A percentile compares a stretch with the other conserved stretches of the same genome.
phyloP scores from a whole-genome alignment of 2,113 vertebrate genomes.

The Rynchops niger region DNA sequence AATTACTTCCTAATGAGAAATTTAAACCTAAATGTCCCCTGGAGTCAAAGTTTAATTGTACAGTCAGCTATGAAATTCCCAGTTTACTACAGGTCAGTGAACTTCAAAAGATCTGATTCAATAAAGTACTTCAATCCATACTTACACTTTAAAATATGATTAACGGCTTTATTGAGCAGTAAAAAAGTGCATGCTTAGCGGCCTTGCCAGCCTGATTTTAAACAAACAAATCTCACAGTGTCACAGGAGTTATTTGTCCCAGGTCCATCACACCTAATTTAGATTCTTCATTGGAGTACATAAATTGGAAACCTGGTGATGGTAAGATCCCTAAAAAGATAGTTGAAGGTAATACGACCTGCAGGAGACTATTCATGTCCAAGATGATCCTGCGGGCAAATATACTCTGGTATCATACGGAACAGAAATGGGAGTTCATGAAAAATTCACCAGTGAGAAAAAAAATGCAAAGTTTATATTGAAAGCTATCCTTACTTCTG shows the following conservation, averaged over 20 bases:
- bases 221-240: not conserved
- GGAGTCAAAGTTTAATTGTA: slow-evolving; percentile 24
- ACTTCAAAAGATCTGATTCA: slow-evolving; percentile 13
- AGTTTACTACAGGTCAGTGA: slow-evolving; percentile 5
- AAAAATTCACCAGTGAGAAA: not conserved
- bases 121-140: not conserved
- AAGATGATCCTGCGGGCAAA: not conserved
- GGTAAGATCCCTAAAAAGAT: not conserved
- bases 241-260: not conserved
- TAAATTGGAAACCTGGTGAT: not conserved
- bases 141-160: not conserved
- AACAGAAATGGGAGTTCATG: not conserved
- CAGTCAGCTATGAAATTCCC: slow-evolving; percentile 5
- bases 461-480: not conserved
- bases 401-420: not conserved
- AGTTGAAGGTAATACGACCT: not conserved
- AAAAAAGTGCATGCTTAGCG: not conserved
- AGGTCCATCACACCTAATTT: not conserved
- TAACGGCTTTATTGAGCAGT: slow-evolving; percentile 8
- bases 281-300: not conserved
- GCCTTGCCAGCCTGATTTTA: not conserved
- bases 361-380: not conserved
- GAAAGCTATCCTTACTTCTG: not conserved
- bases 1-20: slow-evolving; percentile 24
- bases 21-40: slow-evolving; percentile 7